phyloP scores from a whole-genome alignment of 1,140 invertebrate genomes.

The Phthorimaea operculella region DNA sequence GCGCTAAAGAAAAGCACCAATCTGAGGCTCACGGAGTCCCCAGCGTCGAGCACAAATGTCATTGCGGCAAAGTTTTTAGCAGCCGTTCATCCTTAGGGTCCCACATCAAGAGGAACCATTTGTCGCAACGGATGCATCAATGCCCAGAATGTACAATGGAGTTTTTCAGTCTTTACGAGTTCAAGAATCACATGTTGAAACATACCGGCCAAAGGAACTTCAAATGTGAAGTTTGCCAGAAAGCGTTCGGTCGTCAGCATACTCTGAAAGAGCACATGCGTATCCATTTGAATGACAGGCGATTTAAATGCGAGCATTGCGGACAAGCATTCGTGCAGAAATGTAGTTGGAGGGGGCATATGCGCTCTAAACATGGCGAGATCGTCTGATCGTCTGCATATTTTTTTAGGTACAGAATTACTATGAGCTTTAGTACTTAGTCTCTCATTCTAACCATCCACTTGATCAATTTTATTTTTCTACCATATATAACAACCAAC shows the following conservation, averaged over 20 bases:
- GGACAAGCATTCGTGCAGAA: conserved; percentile 37
- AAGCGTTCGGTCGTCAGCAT: conserved; percentile 42
- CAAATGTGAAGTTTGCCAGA: conserved; percentile 65
- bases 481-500: no score
- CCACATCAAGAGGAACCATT: conserved; percentile 48
- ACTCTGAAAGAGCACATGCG: conserved; percentile 81
- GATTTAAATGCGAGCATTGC: conserved; percentile 38
- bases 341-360: conserved; percentile 10
- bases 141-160: conserved; percentile 52
- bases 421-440: no score
- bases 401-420: no score
- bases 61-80: conserved; percentile 43
- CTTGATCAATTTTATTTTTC: no score
- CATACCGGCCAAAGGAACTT: conserved; percentile 67
- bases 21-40: conserved; percentile 31
- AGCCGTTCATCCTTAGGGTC: conserved; percentile 29
- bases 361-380: conserved; percentile 11
- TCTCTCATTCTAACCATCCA: no score
- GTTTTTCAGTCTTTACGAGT: conserved; percentile 38
- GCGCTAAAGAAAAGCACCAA: conserved; percentile 35
- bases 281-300: conserved; percentile 71
- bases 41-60: conserved; percentile 29
- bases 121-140: conserved; percentile 39
- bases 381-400: no score
- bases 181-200: conserved; percentile 64